Percentiles rank a stretch among this genome's conserved stretches.
phyloP scores from a whole-genome alignment of 1,140 invertebrate species.

The Paraescarpia echinospica region DNA sequence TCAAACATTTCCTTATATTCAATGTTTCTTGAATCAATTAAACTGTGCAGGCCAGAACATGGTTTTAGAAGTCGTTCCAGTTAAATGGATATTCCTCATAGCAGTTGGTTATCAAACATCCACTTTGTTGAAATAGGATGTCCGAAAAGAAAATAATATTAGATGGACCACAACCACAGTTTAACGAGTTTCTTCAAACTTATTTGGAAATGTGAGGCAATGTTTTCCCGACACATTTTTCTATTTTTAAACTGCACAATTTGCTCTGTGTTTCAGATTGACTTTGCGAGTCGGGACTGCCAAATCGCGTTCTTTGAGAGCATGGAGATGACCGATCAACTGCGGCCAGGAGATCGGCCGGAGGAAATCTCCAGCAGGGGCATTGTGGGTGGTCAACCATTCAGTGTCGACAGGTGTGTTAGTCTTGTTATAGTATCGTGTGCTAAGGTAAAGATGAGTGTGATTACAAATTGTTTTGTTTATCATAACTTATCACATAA shows the following conservation, averaged over 20 bases:
- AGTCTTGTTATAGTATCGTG: neutral
- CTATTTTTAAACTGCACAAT: neutral
- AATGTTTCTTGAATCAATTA: too few species aligned
- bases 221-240: neutral
- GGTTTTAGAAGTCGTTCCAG: too few species aligned
- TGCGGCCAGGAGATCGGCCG: conserved; percentile 61
- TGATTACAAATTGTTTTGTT: neutral
- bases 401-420: neutral
- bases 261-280: conserved; percentile 68
- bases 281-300: conserved; percentile 87
- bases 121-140: too few species aligned
- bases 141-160: neutral
- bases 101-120: neutral
- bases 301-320: conserved; percentile 89
- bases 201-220: neutral
- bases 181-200: neutral
- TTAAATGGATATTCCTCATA: too few species aligned
- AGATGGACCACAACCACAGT: neutral
- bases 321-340: conserved; percentile 67
- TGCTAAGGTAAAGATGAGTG: neutral
- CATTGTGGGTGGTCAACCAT: neutral
- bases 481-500: neutral
- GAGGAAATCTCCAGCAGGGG: conserved; percentile 45
- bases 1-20: too few species aligned
- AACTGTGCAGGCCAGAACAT: too few species aligned